Base-by-base conservation (phyloP, 2,113 vertebrate genomes). In the Boulengeromyrus knoepffleri region DNA sequence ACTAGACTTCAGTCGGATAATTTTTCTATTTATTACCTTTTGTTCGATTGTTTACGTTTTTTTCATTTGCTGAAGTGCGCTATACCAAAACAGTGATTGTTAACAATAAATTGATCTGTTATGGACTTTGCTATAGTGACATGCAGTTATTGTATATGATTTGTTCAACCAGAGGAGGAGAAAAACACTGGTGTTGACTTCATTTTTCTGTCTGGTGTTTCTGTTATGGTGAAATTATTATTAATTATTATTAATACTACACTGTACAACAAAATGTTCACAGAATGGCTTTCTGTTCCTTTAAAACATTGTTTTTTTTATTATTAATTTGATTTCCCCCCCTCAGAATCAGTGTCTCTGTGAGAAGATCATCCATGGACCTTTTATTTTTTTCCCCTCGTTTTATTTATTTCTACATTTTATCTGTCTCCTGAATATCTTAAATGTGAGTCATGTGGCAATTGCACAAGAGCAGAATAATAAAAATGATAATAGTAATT, bases 101-200 rank as follows among this genome's bases (percentile, higher is more conserved):
- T 95, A 97, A 97, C 96, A 96, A 98, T 96, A 95, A 96, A 97
- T 97, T 96, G 96, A 98, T 97, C 97, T 98, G 97, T 98, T 97
- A 96, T 96, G 96, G 97, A 97, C 97, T 96, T 97, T 96, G 95
- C 96, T 96, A 96, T 97, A 96, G 97, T 98, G 96, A 98, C 96
- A 97, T 97, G 97, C 97, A 96, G 94, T 98, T 98, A 89, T 96
- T 96, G 95, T 95, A 95, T 96, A 95, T 95, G 93, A 94, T 96
- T 97, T 95, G 94, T 96, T 95, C 95, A 95, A 94, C 93, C 94
- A 94, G 94, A 93, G 94, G 66, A 24, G 42, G 74, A 83, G 94
- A 95, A 96, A 88, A 95, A 96, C 96, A 97, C 96, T 96, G 97
- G 96, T 97, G 95, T 97, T 97, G 96, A 96, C 95, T 96, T 96